Evolutionary conservation across 1,140 invertebrate species (phyloP).

Genomic region (Lordiphosa mommai): DNA sequence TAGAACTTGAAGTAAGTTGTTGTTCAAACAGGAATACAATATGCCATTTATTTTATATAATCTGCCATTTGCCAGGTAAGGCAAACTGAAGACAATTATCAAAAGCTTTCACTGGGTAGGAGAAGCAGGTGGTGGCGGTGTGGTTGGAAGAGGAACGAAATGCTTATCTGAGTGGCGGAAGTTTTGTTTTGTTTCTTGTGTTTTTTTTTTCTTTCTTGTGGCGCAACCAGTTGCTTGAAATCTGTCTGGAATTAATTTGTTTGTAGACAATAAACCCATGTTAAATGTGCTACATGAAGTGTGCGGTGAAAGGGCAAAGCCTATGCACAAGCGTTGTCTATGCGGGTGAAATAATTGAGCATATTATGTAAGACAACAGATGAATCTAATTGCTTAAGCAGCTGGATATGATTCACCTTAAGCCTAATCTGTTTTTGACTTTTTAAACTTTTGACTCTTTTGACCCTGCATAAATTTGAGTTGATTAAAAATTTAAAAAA

Average conservation of each 20-base stretch:
- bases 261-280: conserved; percentile 36
- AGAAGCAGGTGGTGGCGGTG: too few relatives aligned
- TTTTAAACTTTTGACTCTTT: too few relatives aligned
- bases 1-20: conserved; percentile 2
- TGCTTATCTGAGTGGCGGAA: conserved; percentile 21
- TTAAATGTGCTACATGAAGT: conserved; percentile 26
- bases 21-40: conserved; percentile 8
- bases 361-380: conserved; percentile 24
- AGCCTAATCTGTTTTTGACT: background rate
- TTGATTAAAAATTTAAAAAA: too few relatives aligned
- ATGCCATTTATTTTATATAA: conserved; percentile 45
- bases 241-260: conserved; percentile 38
- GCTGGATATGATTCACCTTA: background rate
- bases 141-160: too few relatives aligned
- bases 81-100: conserved; percentile 19
- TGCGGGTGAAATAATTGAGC: conserved; percentile 43
- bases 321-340: too few relatives aligned
- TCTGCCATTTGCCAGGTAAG: conserved; percentile 2
- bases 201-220: conserved; percentile 3
- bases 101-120: conserved; percentile 16
- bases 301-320: conserved; percentile 34
- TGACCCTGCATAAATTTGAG: too few relatives aligned
- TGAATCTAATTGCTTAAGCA: background rate
- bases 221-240: conserved; percentile 13
- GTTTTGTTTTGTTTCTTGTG: background rate